Evolutionary conservation across 1,140 invertebrate species (phyloP).

Genomic region (Drosophila biarmipes): DNA sequence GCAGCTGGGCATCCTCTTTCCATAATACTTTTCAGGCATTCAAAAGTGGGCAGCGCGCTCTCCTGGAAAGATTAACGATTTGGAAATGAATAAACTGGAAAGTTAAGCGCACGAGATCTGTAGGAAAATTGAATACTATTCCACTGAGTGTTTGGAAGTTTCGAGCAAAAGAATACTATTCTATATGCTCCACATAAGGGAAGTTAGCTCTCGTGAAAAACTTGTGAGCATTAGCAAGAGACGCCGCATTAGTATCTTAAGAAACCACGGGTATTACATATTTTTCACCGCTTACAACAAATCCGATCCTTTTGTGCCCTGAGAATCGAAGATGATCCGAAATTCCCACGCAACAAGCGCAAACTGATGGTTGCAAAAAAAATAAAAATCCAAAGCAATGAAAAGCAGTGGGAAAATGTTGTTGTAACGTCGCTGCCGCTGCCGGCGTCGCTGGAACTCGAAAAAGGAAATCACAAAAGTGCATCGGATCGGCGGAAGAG

Average conservation of each 20-base stretch:
- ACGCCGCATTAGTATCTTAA: not conserved
- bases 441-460: constrained; percentile 58
- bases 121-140: not conserved
- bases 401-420: constrained; percentile 74
- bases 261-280: constrained; percentile 1
- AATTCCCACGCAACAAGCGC: constrained; percentile 73
- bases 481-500: constrained; percentile 71
- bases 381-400: constrained; percentile 46
- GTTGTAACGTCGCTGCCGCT: constrained; percentile 46
- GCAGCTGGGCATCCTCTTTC: constrained; percentile 74
- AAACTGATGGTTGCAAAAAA: constrained; percentile 57
- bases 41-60: constrained; percentile 35
- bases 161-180: not conserved
- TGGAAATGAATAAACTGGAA: not conserved
- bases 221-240: too few species aligned
- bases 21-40: constrained; percentile 68
- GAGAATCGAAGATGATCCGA: constrained; percentile 53
- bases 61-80: constrained; percentile 34
- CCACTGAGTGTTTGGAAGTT: not conserved
- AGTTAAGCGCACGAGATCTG: not conserved
- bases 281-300: constrained; percentile 1
- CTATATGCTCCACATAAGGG: too few species aligned
- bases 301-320: constrained; percentile 34
- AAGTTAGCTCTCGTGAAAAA: not conserved
- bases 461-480: constrained; percentile 81